Percentiles rank a stretch among this genome's conserved stretches.
phyloP scores from a whole-genome alignment of 2,113 vertebrate genomes.

The Pungitius pungitius region DNA sequence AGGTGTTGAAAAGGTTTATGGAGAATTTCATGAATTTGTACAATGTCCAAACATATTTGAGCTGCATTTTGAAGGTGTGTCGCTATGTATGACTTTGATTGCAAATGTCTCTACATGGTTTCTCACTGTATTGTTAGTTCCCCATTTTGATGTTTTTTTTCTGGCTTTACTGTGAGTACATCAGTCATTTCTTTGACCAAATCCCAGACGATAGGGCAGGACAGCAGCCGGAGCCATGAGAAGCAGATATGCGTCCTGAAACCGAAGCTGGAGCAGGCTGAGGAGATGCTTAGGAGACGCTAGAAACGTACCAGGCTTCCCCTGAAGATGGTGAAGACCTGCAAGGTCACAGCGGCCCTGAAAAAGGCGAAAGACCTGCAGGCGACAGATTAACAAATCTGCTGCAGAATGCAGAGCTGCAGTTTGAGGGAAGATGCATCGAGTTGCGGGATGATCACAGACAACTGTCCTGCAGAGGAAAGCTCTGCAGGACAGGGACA shows the following conservation, averaged over 20 bases:
- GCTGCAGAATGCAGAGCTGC: too few species aligned
- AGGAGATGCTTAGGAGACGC: not conserved
- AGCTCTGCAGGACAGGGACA: not conserved
- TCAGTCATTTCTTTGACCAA: not conserved
- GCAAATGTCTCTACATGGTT: not conserved
- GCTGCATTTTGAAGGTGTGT: not conserved
- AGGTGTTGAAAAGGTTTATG: not conserved
- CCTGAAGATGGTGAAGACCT: not conserved
- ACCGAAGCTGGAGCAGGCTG: not conserved
- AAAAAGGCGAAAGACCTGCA: not conserved
- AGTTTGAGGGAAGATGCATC: not conserved
- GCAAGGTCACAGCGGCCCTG: not conserved
- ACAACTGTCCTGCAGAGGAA: too few species aligned
- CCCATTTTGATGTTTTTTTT: slow-evolving; percentile 5
- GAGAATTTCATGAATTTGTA: not conserved
- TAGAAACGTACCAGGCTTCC: not conserved
- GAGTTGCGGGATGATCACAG: not conserved
- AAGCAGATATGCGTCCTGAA: not conserved
- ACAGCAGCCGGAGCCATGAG: not conserved
- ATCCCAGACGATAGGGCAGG: not conserved
- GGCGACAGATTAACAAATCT: not conserved
- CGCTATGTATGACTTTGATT: not conserved
- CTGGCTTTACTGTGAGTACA: slow-evolving; percentile 23
- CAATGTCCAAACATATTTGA: not conserved
- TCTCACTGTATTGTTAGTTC: slow-evolving; percentile 6